Base-by-base conservation (phyloP, 2,888 invertebrate species). In the Sinodicranocentrus sp. region DNA sequence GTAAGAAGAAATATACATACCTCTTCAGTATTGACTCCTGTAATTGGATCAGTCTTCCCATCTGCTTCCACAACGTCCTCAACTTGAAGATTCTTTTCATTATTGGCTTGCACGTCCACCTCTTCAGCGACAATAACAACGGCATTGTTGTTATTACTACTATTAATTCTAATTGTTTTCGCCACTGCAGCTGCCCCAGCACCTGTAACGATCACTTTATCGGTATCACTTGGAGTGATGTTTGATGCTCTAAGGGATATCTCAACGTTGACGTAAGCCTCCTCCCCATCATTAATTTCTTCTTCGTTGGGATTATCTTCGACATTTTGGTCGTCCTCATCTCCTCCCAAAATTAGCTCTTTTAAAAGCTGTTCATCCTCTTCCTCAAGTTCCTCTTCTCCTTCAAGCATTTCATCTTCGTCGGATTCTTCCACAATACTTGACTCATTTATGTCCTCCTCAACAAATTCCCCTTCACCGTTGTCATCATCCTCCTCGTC, bases 321-420 rank as follows among this genome's bases (percentile, higher is more conserved):
- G n/a, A 80, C 85, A 61, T 84, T 79, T 3, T 23, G 54, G 43
- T 77, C 79, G 25, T 80, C 76, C 15, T 77, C 73, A 19, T 61
- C 67, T n/a, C 89, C 89, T 80, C 89, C 88, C 48, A 67, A 19
- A 8, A 39, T 26, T 19, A 26, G 68, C 75, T 43, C 82, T 48
- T 52, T 75, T n/a, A n/a, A n/a, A n/a, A n/a, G n/a, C n/a, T n/a
- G n/a, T n/a, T n/a, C n/a, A n/a, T n/a, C n/a, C 89, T 89, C 70
- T 87, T 89, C 88, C 28, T 86, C 63, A 84, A 76, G 88, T 84
- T 73, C 89, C 86, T 90, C 89, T 88, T 91, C 85, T 84, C 90
- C 90, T 86, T 92, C 76, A 91, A 68, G 91, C 39, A 91, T 90
- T 72, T 88, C 89, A 88, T 68, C 68, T 17, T 87, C 80, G 13